A percentile compares a stretch with the other conserved stretches of the same genome.
These are phyloP conservation scores for Sebastiscus tertius DNA, from an alignment of 2,797 vertebrate species.

Conservation along the genomic window DNA sequence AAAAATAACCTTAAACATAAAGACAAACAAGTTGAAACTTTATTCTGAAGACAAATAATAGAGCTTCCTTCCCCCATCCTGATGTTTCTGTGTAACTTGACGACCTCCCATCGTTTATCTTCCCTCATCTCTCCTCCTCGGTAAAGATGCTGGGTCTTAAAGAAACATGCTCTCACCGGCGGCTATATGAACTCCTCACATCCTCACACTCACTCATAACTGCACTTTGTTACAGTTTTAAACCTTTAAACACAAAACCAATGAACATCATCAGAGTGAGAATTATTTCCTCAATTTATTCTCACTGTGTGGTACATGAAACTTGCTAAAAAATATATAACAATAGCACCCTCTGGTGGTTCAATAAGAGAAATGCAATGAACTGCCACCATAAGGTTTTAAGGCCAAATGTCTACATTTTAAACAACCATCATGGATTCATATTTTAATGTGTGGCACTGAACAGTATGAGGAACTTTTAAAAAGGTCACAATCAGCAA, in stretches of 20 bases:
- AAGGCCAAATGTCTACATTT: background rate
- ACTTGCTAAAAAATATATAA: background rate
- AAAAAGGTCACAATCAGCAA: background rate
- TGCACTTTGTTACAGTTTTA: accelerated
- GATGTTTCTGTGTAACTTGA: constrained; percentile 33
- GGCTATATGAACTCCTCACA: accelerated
- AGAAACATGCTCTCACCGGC: constrained; percentile 47
- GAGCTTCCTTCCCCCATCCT: background rate
- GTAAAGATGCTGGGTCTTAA: constrained; percentile 75
- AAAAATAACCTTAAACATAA: background rate
- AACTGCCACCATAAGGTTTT: background rate
- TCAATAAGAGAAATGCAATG: background rate
- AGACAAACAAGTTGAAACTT: background rate
- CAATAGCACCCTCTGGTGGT: constrained; percentile 37
- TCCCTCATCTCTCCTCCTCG: constrained; percentile 35
- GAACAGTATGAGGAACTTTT: background rate
- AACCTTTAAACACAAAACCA: background rate
- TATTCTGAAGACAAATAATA: constrained; percentile 23
- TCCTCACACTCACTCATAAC: background rate
- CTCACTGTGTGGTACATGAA: background rate
- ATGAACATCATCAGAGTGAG: accelerated
- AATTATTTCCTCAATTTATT: background rate
- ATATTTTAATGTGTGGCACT: background rate
- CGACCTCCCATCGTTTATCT: constrained; percentile 45
- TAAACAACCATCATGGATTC: background rate